Base-by-base conservation (phyloP, 2,113 vertebrate species). In the Phaetusa simplex region DNA sequence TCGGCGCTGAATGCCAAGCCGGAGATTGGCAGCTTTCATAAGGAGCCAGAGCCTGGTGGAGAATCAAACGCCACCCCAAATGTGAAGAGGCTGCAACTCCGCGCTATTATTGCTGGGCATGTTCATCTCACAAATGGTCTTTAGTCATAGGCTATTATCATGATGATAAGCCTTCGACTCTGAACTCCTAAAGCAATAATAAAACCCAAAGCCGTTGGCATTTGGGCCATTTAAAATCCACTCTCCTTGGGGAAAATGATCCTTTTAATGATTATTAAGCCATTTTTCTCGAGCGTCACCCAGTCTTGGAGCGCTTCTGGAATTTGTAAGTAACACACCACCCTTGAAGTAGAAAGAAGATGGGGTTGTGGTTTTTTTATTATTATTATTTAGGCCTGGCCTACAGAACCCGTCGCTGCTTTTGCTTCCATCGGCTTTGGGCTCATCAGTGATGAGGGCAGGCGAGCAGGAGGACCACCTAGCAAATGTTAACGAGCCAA, bases 191-290 rank as follows among this genome's bases (percentile, higher is more conserved):
- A 36, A 94, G 89, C 90, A 84, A 90, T 61, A 88, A 95, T 86
- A 94, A 90, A 92, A 74, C 86, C 82, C 79, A 42, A 62, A 94
- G 86, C 84, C 72, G 19, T 6, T 81, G 93, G 90, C 90, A 82
- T 91, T 90, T 72, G 53, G 94, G 88, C 95, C 93, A 74, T 93
- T 97, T 96, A 83, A 90, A 94, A 94, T 64, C 81, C 81, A 30
- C 91, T 90, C 56, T 66, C 78, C 91, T 50, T 89, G 93, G 95
- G 94, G 94, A 95, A 96, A 95, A 95, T 95, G 91, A 89, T 81
- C 88, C 92, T 91, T 95, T 94, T 94, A 94, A 91, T 89, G 94
- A 95, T 96, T 91, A 94, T 91, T 93, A 91, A 93, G 93, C 45
- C 84, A 79, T 87, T 96, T 94, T 91, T 96, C 95, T 96, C 80